These are phyloP conservation scores for Orientallactaga bullata DNA, from an alignment of 2,113 vertebrate species.

Conservation along the genomic window DNA sequence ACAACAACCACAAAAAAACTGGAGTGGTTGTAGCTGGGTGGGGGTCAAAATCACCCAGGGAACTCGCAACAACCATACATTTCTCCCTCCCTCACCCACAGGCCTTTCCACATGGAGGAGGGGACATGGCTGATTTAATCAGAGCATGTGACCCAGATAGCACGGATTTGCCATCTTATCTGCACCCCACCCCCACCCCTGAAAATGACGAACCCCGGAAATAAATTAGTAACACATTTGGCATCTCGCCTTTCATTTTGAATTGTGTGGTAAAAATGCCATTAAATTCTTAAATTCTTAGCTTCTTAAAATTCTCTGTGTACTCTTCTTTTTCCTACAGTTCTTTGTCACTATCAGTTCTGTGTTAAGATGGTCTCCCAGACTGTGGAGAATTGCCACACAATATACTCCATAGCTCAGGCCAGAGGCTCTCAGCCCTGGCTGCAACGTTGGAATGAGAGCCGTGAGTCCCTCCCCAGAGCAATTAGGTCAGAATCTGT, in stretches of 20 bases:
- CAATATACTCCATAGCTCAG: background rate
- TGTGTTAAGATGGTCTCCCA: conserved; percentile 14
- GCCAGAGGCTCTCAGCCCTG: background rate
- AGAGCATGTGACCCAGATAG: conserved; percentile 48
- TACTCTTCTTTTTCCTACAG: conserved; percentile 46
- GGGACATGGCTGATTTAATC: conserved; percentile 43
- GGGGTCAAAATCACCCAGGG: conserved; percentile 1
- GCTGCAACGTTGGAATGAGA: background rate
- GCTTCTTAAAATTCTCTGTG: background rate
- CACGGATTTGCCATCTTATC: conserved; percentile 49
- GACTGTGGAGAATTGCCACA: background rate
- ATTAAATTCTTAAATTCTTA: conserved; percentile 58
- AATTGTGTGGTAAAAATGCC: conserved; percentile 48
- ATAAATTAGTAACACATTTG: conserved; percentile 70
- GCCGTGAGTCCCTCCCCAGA: background rate
- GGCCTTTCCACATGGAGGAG: conserved; percentile 20
- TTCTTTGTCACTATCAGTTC: background rate
- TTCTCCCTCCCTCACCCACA: background rate
- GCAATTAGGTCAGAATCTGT: conserved; percentile 44
- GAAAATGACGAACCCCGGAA: conserved; percentile 44
- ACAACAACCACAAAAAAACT: background rate
- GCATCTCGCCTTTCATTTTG: conserved; percentile 58
- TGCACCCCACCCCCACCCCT: background rate
- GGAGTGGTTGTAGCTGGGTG: background rate
- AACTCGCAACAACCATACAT: conserved; percentile 1